These are phyloP conservation scores for Brachionus manjavacas DNA, from an alignment of 1,140 invertebrate species.

Conservation along the genomic window DNA sequence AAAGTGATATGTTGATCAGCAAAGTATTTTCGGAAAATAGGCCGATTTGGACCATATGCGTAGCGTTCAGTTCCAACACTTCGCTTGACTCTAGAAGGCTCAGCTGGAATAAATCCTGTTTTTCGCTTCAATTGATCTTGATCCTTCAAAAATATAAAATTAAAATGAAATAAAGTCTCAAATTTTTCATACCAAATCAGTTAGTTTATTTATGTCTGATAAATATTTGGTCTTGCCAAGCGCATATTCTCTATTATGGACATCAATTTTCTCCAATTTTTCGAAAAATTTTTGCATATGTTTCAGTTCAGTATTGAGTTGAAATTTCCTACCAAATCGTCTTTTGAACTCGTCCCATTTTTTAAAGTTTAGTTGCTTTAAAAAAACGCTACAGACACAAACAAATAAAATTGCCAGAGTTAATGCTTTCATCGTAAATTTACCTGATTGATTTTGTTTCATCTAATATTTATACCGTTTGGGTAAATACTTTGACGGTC, in stretches of 20 bases:
- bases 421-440: conserved; percentile 13
- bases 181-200: not conserved
- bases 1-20: not conserved
- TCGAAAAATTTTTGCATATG: not conserved
- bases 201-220: not conserved
- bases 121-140: not conserved
- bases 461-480: not conserved
- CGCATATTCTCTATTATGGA: not conserved
- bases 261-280: not conserved
- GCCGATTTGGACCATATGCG: not conserved
- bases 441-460: not conserved
- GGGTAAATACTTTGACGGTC: not conserved
- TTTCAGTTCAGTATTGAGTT: not conserved
- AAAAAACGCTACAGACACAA: not conserved
- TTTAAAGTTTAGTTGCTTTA: not conserved
- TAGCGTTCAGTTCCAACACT: not conserved
- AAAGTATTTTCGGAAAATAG: not conserved
- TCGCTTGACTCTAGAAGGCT: not conserved
- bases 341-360: conserved; percentile 10
- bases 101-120: not conserved
- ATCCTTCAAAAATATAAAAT: not conserved
- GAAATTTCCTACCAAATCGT: not conserved
- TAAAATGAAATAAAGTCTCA: not conserved
- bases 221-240: not conserved
- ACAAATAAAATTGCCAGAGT: not conserved